Conservation (phyloP, 2,888 invertebrate genomes). For the Apamea anceps region DNA sequence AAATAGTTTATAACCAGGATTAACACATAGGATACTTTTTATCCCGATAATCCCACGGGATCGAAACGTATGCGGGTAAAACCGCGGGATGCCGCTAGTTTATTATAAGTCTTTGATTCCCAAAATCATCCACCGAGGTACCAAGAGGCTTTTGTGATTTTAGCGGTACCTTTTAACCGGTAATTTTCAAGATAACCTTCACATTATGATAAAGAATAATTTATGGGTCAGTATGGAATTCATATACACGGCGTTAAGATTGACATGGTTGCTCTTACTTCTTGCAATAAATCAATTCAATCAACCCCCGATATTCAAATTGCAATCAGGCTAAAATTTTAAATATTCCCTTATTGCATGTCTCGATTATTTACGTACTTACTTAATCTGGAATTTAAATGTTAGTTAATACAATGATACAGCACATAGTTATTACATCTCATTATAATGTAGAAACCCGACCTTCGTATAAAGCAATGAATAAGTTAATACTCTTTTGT, state of each 20-base stretch:
- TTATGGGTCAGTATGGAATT: background rate
- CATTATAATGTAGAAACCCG: conserved; percentile 42
- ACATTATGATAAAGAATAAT: background rate
- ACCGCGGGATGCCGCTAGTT: too few species aligned
- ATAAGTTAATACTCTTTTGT: conserved; percentile 3
- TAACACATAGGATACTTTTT: too few species aligned
- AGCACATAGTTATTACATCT: conserved; percentile 24
- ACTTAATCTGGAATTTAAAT: conserved; percentile 11
- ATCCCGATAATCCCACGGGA: too few species aligned
- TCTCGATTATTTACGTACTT: background rate
- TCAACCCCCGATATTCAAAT: background rate
- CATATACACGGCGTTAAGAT: background rate
- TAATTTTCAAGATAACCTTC: background rate
- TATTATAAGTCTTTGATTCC: background rate
- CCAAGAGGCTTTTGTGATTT: background rate
- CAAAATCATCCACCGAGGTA: background rate
- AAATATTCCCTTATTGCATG: conserved; percentile 3
- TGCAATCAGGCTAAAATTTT: background rate
- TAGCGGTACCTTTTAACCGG: background rate
- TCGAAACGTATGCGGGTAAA: too few species aligned
- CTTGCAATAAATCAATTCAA: background rate
- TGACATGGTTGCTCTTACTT: too few species aligned
- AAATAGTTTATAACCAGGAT: too few species aligned
- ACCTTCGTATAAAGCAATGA: conserved; percentile 29
- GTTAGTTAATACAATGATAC: conserved; percentile 17